Base-by-base conservation (phyloP, 2,888 invertebrate species). In the Podabrus alpinus region DNA sequence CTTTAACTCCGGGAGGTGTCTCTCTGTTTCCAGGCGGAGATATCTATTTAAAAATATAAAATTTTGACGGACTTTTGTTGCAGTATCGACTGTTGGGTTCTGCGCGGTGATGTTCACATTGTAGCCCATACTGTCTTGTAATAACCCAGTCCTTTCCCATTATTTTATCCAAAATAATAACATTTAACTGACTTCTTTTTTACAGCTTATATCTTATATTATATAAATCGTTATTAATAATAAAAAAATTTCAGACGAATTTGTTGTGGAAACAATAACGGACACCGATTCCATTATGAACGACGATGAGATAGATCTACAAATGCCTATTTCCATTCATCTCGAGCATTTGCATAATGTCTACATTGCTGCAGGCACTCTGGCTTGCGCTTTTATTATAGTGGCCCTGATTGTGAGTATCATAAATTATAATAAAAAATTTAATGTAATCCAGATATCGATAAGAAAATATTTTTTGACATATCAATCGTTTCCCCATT, bases 351-450 rank as follows among this genome's bases (percentile, higher is more conserved):
- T 92, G 77, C 94, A 94, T 88, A 94, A 93, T 87, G 92, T 94
- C 81, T 94, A 94, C 87, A 93, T 94, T 82, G 94, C 94, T 10
- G 93, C 92, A 21, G 94, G 94, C 69, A 94, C 94, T 9, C 90
- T 94, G 77, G 92, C 92, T 59, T 92, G 93, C 64, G 94, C 94
- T 70, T 91, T 94, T 75, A 90, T 93, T 77, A 92, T 94, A 82
- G 94, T 94, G 69, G 91, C 92, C 68, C 89, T 93, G 78, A 93
- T 94, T 87, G 94, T 94, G 83, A 90, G 90, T 87, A 79, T 67
- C 15, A 16, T 19, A 25, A 67, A 67, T 62, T 19, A 67, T 29
- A 29, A 67, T 66, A 66, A 19, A 21, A 66, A 24, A 2, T 24
- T 19, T 66, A 19, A 19, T 66, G 3, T 66, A 66, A 24, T 24